phyloP scores from a whole-genome alignment of 2,888 invertebrate species.

The Bugula neritina region DNA sequence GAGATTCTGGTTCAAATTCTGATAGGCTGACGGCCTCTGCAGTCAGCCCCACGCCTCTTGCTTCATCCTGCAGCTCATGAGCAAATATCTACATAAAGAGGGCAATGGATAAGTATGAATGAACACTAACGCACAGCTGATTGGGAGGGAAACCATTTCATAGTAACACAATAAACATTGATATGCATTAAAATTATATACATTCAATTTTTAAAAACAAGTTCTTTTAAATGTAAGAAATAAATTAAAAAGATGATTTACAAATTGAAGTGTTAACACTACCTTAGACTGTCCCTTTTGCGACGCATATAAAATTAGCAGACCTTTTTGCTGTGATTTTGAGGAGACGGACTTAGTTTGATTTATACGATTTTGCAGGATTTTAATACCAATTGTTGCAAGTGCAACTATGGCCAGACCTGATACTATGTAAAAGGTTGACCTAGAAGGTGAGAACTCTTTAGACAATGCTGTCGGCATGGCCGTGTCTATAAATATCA shows the following conservation, averaged over 20 bases:
- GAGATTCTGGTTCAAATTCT: constrained; percentile 24
- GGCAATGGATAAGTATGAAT: too few relatives aligned
- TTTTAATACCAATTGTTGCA: background rate
- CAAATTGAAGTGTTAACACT: too few relatives aligned
- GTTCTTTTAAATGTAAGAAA: too few relatives aligned
- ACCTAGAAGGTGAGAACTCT: background rate
- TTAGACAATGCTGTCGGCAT: background rate
- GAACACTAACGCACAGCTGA: too few relatives aligned
- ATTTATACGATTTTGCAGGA: background rate
- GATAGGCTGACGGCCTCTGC: constrained; percentile 17
- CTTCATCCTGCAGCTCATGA: constrained; percentile 31
- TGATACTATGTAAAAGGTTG: background rate
- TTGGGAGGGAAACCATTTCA: too few relatives aligned
- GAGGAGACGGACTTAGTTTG: background rate
- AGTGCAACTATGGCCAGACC: background rate
- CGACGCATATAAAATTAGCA: background rate
- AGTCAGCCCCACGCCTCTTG: background rate
- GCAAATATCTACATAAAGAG: constrained; percentile 39
- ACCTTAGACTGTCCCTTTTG: constrained; percentile 25
- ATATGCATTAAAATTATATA: too few relatives aligned
- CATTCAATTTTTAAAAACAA: too few relatives aligned
- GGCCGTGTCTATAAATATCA: too few relatives aligned
- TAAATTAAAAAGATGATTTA: too few relatives aligned
- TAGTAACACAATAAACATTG: too few relatives aligned
- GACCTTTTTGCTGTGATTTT: background rate